Evolutionary conservation across 2,113 vertebrate genomes (phyloP).

Genomic region (Chauna torquata): DNA sequence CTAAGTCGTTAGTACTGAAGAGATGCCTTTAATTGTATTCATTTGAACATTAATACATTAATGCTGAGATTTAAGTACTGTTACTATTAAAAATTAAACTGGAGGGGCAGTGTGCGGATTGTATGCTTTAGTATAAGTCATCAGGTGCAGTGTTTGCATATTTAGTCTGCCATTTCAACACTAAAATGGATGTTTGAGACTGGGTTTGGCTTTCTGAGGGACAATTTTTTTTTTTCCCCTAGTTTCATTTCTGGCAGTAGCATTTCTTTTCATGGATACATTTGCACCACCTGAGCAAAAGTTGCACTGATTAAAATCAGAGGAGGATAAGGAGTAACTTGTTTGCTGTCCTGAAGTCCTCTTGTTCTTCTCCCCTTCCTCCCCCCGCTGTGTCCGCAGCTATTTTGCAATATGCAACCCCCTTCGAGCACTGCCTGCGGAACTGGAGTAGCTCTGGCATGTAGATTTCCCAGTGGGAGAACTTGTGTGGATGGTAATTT

Average conservation of each 20-base stretch:
- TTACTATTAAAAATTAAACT: slow-evolving; percentile 73
- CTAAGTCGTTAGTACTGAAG: slow-evolving; percentile 36
- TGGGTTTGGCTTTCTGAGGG: neutral
- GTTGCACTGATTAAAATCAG: slow-evolving; percentile 14
- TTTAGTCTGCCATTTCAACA: slow-evolving; percentile 18
- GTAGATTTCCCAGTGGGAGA: slow-evolving; percentile 72
- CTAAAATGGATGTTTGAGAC: neutral
- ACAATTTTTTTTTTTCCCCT: neutral
- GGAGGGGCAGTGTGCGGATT: slow-evolving; percentile 38
- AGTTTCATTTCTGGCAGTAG: neutral
- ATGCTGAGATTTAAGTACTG: slow-evolving; percentile 66
- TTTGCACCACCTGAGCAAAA: slow-evolving; percentile 12
- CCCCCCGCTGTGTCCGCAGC: neutral
- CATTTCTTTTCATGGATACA: neutral
- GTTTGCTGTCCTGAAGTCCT: slow-evolving; percentile 50
- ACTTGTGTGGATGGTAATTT: slow-evolving; percentile 75
- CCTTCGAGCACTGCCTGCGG: slow-evolving; percentile 67
- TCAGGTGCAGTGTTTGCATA: slow-evolving; percentile 57
- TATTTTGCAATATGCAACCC: slow-evolving; percentile 66
- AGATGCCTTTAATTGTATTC: slow-evolving; percentile 66
- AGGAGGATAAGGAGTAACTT: slow-evolving; percentile 33
- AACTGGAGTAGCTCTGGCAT: slow-evolving; percentile 72
- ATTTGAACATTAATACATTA: slow-evolving; percentile 71
- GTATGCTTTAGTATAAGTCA: slow-evolving; percentile 39
- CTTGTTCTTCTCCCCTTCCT: neutral